Evolutionary conservation across 2,113 vertebrate genomes (phyloP).

Genomic region (Petaurus breviceps): DNA sequence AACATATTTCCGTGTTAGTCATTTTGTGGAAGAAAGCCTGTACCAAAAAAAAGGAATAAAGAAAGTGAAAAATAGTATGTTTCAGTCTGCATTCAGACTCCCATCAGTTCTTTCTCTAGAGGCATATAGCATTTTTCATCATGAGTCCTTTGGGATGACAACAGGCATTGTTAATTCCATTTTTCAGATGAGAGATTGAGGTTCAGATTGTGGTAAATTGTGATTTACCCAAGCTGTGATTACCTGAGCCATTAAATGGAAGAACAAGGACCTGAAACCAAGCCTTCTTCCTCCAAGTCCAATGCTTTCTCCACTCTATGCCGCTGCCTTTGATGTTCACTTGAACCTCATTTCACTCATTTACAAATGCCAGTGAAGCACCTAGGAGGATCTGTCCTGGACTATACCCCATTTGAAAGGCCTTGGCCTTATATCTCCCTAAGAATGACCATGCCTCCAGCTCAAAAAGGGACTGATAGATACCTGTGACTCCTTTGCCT

Average conservation of each 20-base stretch:
- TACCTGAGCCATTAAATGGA: neutral
- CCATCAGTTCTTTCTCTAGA: neutral
- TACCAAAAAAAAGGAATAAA: too few species aligned
- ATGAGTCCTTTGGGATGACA: neutral
- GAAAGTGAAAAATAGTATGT: neutral
- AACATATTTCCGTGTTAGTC: neutral
- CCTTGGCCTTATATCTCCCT: slow-evolving; percentile 3
- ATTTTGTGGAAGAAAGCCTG: too few species aligned
- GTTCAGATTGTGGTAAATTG: neutral
- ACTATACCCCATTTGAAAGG: neutral
- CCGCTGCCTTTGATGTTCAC: neutral
- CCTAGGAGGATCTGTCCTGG: neutral
- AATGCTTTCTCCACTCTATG: neutral
- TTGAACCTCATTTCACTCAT: neutral
- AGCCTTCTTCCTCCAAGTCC: neutral
- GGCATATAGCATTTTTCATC: neutral
- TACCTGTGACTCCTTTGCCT: neutral
- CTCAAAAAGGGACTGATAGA: neutral
- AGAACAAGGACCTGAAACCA: neutral
- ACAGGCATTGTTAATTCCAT: neutral
- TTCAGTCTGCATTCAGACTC: neutral
- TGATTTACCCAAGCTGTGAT: neutral
- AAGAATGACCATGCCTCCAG: neutral
- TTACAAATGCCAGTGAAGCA: neutral
- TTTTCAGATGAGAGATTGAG: neutral